Conservation (phyloP, 1,140 invertebrate species). For the Gonatopus flavifemur region DNA sequence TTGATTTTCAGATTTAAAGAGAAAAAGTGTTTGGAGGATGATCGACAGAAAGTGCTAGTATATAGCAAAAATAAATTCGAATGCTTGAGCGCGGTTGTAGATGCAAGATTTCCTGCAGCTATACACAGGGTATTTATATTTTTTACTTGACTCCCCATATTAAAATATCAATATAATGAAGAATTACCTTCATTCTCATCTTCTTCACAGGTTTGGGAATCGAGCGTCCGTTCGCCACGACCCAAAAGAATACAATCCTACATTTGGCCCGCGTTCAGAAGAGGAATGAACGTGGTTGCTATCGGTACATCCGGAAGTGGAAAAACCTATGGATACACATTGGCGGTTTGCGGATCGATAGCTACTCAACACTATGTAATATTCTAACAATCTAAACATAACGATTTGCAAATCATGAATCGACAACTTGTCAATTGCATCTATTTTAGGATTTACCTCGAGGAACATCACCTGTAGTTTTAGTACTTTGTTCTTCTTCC, state of each 20-base stretch:
- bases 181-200: conserved; percentile 3
- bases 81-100: conserved; percentile 24
- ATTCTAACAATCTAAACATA: neutral
- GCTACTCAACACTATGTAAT: conserved; percentile 8
- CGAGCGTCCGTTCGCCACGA: conserved; percentile 15
- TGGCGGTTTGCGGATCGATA: conserved; percentile 40
- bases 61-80: conserved; percentile 29
- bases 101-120: conserved; percentile 31
- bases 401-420: conserved; percentile 8
- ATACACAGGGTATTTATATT: conserved; percentile 38
- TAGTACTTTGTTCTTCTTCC: conserved; percentile 47
- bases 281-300: conserved; percentile 40
- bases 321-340: conserved; percentile 47
- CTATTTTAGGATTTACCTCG: conserved; percentile 15
- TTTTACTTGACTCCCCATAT: neutral
- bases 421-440: conserved; percentile 11
- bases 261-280: conserved; percentile 52
- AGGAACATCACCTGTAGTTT: conserved; percentile 29
- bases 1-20: neutral
- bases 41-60: conserved; percentile 39
- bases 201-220: conserved; percentile 27
- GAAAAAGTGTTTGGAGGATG: neutral
- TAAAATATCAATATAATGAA: conserved; percentile 2
- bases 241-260: conserved; percentile 46
- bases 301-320: conserved; percentile 41